A percentile compares a stretch with the other conserved stretches of the same genome.
Conservation (phyloP, 2,888 invertebrate species). For the Chrysolina haemoptera region DNA sequence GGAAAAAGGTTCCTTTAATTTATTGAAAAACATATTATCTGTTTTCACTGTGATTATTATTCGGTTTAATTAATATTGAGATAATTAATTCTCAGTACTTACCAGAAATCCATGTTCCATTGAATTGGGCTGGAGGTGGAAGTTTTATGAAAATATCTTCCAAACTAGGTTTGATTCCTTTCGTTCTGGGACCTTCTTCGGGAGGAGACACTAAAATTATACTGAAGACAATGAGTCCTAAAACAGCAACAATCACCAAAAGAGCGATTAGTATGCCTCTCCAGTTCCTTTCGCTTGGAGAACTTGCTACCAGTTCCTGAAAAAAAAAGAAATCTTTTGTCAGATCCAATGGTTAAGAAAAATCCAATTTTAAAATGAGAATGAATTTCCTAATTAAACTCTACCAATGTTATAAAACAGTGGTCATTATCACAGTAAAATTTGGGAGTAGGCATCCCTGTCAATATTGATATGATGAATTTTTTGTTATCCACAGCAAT, state of each 20-base stretch:
- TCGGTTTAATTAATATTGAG: too few relatives aligned
- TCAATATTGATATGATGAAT: too few relatives aligned
- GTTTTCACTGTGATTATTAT: too few relatives aligned
- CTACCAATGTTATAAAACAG: too few relatives aligned
- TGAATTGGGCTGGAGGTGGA: slow-evolving; percentile 75
- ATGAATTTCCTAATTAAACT: too few relatives aligned
- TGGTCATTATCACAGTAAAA: too few relatives aligned
- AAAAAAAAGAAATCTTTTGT: slow-evolving; percentile 57
- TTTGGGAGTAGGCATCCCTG: too few relatives aligned
- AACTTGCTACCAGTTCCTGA: slow-evolving; percentile 91
- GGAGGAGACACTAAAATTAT: slow-evolving; percentile 91
- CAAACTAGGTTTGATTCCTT: slow-evolving; percentile 79
- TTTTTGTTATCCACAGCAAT: too few relatives aligned
- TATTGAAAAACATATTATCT: too few relatives aligned
- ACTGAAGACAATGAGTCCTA: slow-evolving; percentile 91
- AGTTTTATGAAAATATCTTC: slow-evolving; percentile 76
- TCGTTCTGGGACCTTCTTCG: slow-evolving; percentile 79
- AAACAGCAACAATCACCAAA: slow-evolving; percentile 90
- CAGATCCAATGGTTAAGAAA: too few relatives aligned
- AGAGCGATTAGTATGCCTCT: slow-evolving; percentile 93
- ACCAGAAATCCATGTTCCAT: slow-evolving; percentile 85
- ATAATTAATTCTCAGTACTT: slow-evolving; percentile 48
- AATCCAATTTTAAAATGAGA: too few relatives aligned
- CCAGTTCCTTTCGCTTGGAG: slow-evolving; percentile 93
- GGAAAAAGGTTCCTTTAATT: too few relatives aligned